These are phyloP conservation scores for Forficula auricularia DNA, from an alignment of 1,140 invertebrate species.

Conservation along the genomic window DNA sequence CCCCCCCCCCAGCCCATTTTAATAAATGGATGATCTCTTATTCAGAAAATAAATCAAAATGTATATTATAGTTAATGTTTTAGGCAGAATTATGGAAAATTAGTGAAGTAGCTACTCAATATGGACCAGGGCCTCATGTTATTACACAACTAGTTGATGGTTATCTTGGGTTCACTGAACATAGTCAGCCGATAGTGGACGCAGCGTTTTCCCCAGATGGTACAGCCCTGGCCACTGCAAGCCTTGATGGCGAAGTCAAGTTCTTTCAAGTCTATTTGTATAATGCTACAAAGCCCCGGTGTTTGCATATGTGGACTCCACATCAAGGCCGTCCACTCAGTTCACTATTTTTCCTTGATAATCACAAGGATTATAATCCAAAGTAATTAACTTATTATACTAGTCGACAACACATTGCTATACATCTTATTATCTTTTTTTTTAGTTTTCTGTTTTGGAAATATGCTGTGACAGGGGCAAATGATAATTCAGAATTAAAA, in stretches of 20 bases:
- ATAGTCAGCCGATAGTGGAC: slow-evolving; percentile 56
- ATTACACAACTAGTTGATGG: slow-evolving; percentile 33
- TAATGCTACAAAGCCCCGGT: slow-evolving; percentile 44
- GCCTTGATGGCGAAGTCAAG: slow-evolving; percentile 69
- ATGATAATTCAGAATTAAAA: slow-evolving; percentile 79
- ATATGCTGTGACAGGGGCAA: slow-evolving; percentile 75
- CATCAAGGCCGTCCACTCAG: slow-evolving; percentile 70
- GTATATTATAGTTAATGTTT: slow-evolving; percentile 15
- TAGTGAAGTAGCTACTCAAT: slow-evolving; percentile 29
- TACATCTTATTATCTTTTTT: slow-evolving; percentile 12
- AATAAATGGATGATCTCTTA: too few species aligned
- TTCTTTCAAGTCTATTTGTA: slow-evolving; percentile 70
- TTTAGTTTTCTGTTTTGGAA: slow-evolving; percentile 78
- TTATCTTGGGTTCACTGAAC: slow-evolving; percentile 45
- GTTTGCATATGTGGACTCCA: slow-evolving; percentile 79
- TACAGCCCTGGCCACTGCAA: slow-evolving; percentile 75
- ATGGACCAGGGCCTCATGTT: slow-evolving; percentile 29
- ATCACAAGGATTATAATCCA: slow-evolving; percentile 60
- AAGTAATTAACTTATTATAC: slow-evolving; percentile 45
- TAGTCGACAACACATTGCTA: slow-evolving; percentile 1
- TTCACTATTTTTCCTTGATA: slow-evolving; percentile 79
- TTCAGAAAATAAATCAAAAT: too few species aligned
- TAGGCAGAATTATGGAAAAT: slow-evolving; percentile 46
- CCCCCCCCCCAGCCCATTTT: too few species aligned
- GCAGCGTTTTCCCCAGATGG: slow-evolving; percentile 85